Evolutionary conservation across 2,888 invertebrate species (phyloP), one percentile per base, ranked within the genome.

Genomic region (Dione juno): DNA sequence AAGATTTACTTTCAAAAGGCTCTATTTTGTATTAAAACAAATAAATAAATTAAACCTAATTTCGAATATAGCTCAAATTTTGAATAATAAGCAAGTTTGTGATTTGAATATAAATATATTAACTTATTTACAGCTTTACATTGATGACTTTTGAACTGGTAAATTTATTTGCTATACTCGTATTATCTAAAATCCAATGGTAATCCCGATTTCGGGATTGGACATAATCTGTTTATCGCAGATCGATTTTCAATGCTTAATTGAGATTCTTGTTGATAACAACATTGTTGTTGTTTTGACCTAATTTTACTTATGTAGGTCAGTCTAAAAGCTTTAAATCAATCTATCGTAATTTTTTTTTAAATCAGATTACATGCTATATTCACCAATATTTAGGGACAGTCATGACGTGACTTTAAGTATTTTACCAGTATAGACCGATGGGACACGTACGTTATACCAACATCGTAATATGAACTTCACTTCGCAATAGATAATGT

Each of bases 171-270:
- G 37, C 52, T 48, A 48, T 48, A 48, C 8, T 37, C 57, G 58
- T 63, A 52, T 64, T 58, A 67, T 35, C 69, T 63, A 72, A 57
- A 70, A 72, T 66, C 58, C 52, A 37, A 40, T 48, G 50, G 43
- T 41, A 45, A 57, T 40, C 58, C 54, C 28, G 48, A n/a, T 69
- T 64, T 58, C 35, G 21, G 37, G 13, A 37, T 50, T 48, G 50
- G 45, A 64, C 58, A 63, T 63, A 58, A 45, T 52, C 63, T 63
- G 40, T 66, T 72, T 66, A 69, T 64, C 69, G 52, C 41, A 48
- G 52, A 67, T 69, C 57, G 66, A 43, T 58, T 43, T 50, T 45
- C 61, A 66, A 54, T 65, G 50, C 65, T 67, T 70, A 71, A 58
- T 64, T 67, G 67, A 67, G 64, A 63, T 43, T 64, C 11, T 41